phyloP scores from a whole-genome alignment of 2,113 vertebrate species.

The Elanoides forficatus region DNA sequence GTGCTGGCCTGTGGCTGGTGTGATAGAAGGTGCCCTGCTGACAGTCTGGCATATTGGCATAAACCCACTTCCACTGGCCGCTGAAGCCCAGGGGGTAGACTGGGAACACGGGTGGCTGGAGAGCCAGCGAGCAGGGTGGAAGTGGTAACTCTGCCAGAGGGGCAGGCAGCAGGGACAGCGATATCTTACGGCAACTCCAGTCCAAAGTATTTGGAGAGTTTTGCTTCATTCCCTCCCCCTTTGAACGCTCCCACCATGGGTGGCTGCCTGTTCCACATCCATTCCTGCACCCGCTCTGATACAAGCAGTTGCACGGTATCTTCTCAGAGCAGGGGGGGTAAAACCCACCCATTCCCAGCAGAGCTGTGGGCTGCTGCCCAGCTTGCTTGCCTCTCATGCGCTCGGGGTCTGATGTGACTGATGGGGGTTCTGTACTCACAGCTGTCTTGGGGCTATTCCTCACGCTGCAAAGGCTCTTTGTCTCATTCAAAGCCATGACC shows the following conservation, averaged over 20 bases:
- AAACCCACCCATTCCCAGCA: neutral
- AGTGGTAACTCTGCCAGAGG: neutral
- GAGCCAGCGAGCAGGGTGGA: neutral
- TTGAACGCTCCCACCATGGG: fast-evolving
- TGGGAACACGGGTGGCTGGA: neutral
- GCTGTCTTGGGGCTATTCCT: slow-evolving; percentile 17
- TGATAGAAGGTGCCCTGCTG: neutral
- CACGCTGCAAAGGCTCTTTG: slow-evolving; percentile 41
- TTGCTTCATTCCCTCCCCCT: neutral
- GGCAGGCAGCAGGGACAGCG: fast-evolving
- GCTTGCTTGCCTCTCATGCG: neutral
- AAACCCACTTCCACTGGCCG: fast-evolving
- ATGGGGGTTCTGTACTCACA: neutral
- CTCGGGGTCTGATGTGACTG: neutral
- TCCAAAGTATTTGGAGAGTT: neutral
- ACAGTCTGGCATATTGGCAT: fast-evolving
- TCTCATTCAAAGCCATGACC: slow-evolving; percentile 10
- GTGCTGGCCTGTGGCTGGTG: neutral
- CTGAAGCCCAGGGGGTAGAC: neutral
- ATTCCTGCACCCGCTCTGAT: fast-evolving
- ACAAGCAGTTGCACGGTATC: fast-evolving
- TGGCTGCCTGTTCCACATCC: neutral
- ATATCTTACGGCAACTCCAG: fast-evolving
- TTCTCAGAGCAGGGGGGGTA: neutral
- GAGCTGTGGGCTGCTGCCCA: neutral